Percentiles rank a stretch among this genome's conserved stretches.
Conservation (phyloP, 2,113 vertebrate genomes). For the Datnioides undecimradiatus region DNA sequence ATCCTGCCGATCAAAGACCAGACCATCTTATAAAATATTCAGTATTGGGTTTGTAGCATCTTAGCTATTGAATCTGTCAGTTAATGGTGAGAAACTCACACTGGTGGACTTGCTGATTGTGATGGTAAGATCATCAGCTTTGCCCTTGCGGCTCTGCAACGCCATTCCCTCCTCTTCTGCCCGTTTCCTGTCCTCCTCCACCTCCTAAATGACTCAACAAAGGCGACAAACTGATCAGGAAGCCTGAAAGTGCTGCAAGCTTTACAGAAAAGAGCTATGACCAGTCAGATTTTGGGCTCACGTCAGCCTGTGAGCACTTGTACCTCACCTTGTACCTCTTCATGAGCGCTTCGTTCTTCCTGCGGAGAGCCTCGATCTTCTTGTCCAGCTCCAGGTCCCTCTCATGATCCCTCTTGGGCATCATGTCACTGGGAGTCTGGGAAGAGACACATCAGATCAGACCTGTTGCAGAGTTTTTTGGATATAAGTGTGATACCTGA, state of each 20-base stretch:
- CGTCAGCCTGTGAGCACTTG: background rate
- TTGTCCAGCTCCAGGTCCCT: slow-evolving; percentile 93
- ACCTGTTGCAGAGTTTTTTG: background rate
- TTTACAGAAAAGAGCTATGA: background rate
- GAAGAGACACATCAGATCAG: slow-evolving; percentile 12
- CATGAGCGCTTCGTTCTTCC: slow-evolving; percentile 94
- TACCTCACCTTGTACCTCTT: slow-evolving; percentile 93
- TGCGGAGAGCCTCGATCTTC: slow-evolving; percentile 93
- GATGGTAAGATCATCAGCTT: slow-evolving; percentile 91
- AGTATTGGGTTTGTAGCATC: background rate
- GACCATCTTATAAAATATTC: slow-evolving; percentile 9
- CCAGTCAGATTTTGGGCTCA: background rate
- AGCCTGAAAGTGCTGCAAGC: background rate
- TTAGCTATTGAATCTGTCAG: background rate
- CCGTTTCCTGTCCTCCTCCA: slow-evolving; percentile 94
- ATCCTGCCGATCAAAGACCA: slow-evolving; percentile 81
- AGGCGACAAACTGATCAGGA: slow-evolving; percentile 32
- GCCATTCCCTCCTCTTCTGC: slow-evolving; percentile 93
- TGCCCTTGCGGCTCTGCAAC: slow-evolving; percentile 85
- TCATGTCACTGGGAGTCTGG: slow-evolving; percentile 84
- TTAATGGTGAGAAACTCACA: slow-evolving; percentile 81
- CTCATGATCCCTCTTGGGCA: slow-evolving; percentile 88
- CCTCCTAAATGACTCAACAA: slow-evolving; percentile 87
- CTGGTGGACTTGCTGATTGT: slow-evolving; percentile 94
- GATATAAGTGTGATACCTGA: background rate